phyloP scores from a whole-genome alignment of 2,888 invertebrate genomes.

The Cantharis nigra region DNA sequence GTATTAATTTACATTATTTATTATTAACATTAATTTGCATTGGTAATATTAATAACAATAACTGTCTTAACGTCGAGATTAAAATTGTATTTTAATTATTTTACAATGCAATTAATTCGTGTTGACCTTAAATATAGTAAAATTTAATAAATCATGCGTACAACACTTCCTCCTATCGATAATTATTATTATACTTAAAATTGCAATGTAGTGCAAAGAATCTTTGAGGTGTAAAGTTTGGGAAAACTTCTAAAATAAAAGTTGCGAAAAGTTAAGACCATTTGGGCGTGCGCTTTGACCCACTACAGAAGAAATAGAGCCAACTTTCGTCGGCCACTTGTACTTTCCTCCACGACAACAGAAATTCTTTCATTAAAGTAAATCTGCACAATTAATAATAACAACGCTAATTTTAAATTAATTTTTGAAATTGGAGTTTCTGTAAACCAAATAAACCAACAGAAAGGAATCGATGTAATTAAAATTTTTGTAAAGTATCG shows the following conservation, averaged over 20 bases:
- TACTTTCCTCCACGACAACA: constrained; percentile 28
- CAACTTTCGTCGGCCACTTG: constrained; percentile 15
- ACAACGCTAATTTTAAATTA: neutral
- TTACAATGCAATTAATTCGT: constrained; percentile 27
- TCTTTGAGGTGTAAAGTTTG: constrained; percentile 42
- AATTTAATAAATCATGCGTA: neutral
- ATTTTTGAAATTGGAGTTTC: neutral
- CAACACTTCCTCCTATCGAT: neutral
- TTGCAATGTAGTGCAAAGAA: neutral
- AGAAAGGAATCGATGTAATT: neutral
- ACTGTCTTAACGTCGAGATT: neutral
- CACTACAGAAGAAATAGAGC: constrained; percentile 33
- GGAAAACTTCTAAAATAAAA: constrained; percentile 51
- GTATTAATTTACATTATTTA: neutral
- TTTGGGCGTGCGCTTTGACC: constrained; percentile 46
- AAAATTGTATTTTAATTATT: neutral
- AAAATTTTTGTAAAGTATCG: neutral
- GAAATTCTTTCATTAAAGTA: neutral
- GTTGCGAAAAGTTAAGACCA: constrained; percentile 49
- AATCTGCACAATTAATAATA: neutral
- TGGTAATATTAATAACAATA: neutral
- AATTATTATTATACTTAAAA: neutral
- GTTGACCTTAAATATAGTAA: constrained; percentile 24
- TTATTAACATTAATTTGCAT: neutral
- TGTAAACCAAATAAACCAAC: neutral